Evolutionary conservation across 2,113 vertebrate genomes (phyloP), one percentile per base, ranked within the genome.

Genomic region (Cnemophilus loriae): DNA sequence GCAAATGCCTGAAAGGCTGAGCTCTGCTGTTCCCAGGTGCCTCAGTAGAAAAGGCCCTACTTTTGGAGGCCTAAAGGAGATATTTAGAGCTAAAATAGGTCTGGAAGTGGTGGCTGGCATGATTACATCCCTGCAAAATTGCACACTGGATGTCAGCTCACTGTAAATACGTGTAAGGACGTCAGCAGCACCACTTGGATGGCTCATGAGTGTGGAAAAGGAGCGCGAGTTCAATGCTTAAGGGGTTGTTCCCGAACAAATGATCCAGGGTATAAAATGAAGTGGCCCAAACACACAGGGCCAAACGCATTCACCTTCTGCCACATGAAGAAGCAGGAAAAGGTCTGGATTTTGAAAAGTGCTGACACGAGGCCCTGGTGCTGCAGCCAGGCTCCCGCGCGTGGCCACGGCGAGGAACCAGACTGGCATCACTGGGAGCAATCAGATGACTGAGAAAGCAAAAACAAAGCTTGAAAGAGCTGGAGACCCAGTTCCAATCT

Each of bases 121-220:
- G n/a, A n/a, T n/a, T n/a, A n/a, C n/a, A n/a, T n/a, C n/a, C n/a
- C n/a, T n/a, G n/a, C n/a, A n/a, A n/a, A 7, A 4, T 56, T 23
- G 2, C 35, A 33, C 41, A 49, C 7, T 24, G 42, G 55, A 7
- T 19, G n/a, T 35, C 70, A 76, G 63, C 26, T 76, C 41, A 61
- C 30, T n/a, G 8, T n/a, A 46, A 65, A 33, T 13, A 6, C 1
- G 0, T 7, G 53, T 4, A 8, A 75, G 69, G 49, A 42, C 41
- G 33, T 27, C 21, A 56, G 41, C 53, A 74, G 61, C 27, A 10
- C 10, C 17, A 2, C 26, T 6, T 46, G 47, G 20, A 28, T 18
- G 35, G 27, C 63, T 37, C 9, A 0, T 0, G 63, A 28, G n/a
- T 10, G 53, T 44, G 84, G 15, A 18, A 53, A 77, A 53, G 33